Percentiles rank a stretch among this genome's conserved stretches.
These are phyloP conservation scores for Eupeodes latifasciatus DNA, from an alignment of 2,888 invertebrate species.

Conservation along the genomic window DNA sequence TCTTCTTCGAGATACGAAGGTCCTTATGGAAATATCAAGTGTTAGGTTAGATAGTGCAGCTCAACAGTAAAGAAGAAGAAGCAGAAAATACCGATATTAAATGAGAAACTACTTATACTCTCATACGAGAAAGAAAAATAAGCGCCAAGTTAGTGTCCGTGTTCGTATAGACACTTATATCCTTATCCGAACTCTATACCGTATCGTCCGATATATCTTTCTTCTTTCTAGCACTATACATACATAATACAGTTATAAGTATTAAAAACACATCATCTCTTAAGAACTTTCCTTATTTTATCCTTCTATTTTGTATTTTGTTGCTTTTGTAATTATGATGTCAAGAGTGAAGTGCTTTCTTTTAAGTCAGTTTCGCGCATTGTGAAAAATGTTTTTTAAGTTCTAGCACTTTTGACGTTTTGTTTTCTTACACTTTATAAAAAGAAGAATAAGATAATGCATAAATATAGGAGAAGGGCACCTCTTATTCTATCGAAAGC, in stretches of 20 bases:
- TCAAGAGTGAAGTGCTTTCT: conserved; percentile 63
- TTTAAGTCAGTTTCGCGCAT: conserved; percentile 42
- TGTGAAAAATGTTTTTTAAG: conserved; percentile 33
- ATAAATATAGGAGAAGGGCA: too few species aligned
- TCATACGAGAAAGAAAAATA: conserved; percentile 38
- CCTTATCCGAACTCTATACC: too few species aligned
- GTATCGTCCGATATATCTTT: background rate
- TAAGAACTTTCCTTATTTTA: background rate
- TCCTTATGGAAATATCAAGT: background rate
- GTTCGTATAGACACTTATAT: background rate
- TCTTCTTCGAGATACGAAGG: background rate
- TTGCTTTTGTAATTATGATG: conserved; percentile 61
- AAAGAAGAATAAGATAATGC: conserved; percentile 27
- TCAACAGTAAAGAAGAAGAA: background rate
- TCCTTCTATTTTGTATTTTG: background rate
- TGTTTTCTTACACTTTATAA: background rate
- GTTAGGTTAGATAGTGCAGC: background rate
- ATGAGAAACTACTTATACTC: conserved; percentile 13
- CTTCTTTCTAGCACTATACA: background rate
- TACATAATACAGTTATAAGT: background rate
- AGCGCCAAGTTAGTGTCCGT: conserved; percentile 42
- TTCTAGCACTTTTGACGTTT: conserved; percentile 44
- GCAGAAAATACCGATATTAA: conserved; percentile 20
- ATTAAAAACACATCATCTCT: conserved; percentile 21
- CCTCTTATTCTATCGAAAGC: too few species aligned